phyloP scores from a whole-genome alignment of 2,888 invertebrate species.

The Eristalis tenax region DNA sequence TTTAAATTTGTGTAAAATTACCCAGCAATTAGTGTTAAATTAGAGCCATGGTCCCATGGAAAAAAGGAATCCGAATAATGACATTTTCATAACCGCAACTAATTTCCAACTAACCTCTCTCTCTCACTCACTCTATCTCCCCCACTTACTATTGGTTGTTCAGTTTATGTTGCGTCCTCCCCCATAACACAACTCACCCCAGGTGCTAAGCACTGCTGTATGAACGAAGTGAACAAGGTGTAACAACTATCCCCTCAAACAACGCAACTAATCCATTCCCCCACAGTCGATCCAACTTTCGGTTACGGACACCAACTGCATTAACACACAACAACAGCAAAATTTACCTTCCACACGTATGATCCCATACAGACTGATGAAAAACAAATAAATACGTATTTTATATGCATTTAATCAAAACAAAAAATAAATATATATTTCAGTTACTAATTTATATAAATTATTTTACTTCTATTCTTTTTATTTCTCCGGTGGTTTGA shows the following conservation, averaged over 20 bases:
- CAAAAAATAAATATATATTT: conserved; percentile 40
- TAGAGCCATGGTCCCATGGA: no score
- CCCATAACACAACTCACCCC: conserved; percentile 21
- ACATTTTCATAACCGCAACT: conserved; percentile 38
- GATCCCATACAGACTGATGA: conserved; percentile 14
- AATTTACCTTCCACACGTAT: conserved; percentile 29
- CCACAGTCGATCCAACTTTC: conserved; percentile 53
- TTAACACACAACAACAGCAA: conserved; percentile 53
- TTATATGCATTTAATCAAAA: conserved; percentile 5
- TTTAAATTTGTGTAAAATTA: no score
- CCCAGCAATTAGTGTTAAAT: no score
- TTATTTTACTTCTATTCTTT: conserved; percentile 63
- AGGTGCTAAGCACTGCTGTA: background rate
- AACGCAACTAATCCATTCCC: conserved; percentile 65
- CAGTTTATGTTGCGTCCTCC: conserved; percentile 15
- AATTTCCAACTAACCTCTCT: background rate
- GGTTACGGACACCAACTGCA: conserved; percentile 55
- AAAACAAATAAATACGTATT: conserved; percentile 15
- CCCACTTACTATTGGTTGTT: conserved; percentile 2
- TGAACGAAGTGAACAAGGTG: background rate
- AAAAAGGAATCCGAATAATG: background rate
- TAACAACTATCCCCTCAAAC: conserved; percentile 7
- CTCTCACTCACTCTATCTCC: no score
- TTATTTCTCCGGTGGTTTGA: conserved; percentile 69
- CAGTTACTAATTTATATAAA: conserved; percentile 66